Conservation (phyloP, 2,888 invertebrate species). For the Drosophila meridiana region DNA sequence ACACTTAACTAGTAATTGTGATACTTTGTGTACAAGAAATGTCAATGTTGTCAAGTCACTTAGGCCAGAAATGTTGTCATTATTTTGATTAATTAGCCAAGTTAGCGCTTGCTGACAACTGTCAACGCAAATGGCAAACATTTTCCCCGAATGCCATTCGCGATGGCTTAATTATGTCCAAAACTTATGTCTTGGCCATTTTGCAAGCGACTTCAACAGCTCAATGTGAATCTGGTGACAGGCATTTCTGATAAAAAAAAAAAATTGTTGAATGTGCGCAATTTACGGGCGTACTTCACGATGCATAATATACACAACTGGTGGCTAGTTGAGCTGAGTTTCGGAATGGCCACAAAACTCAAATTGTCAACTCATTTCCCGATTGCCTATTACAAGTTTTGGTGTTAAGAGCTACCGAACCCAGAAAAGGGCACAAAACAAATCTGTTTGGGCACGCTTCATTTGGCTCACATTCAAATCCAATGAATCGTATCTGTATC, state of each 20-base stretch:
- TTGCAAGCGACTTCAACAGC: constrained; percentile 48
- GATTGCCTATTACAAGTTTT: constrained; percentile 23
- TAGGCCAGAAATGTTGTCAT: constrained; percentile 36
- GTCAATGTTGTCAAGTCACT: constrained; percentile 10
- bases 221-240: constrained; percentile 46
- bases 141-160: constrained; percentile 61
- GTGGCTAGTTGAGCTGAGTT: constrained; percentile 8
- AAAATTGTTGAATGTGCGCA: constrained; percentile 36
- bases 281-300: constrained; percentile 34
- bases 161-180: constrained; percentile 80
- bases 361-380: constrained; percentile 73
- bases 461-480: constrained; percentile 60
- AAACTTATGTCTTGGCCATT: constrained; percentile 68
- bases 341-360: constrained; percentile 13
- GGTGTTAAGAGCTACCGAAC: constrained; percentile 17
- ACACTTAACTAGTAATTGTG: constrained; percentile 25
- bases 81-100: constrained; percentile 64
- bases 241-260: constrained; percentile 56
- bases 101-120: constrained; percentile 65
- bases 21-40: constrained; percentile 11
- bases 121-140: constrained; percentile 78
- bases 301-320: constrained; percentile 18
- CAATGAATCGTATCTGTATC: constrained; percentile 29
- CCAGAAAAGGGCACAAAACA: constrained; percentile 53
- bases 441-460: constrained; percentile 69